phyloP scores from a whole-genome alignment of 2,797 vertebrate species.

The Lithobates sylvaticus region DNA sequence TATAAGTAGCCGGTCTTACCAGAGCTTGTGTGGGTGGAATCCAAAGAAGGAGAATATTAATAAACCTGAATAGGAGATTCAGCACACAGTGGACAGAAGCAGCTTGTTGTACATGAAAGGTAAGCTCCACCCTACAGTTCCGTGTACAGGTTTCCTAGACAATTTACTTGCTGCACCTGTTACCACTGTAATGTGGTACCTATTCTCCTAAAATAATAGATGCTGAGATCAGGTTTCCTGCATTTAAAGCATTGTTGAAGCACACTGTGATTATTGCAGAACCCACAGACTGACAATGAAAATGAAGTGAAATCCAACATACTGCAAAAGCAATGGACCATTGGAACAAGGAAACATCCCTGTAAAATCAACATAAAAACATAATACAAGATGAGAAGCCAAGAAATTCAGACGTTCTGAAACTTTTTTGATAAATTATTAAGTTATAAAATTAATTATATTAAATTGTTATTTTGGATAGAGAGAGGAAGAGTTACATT shows the following conservation, averaged over 20 bases:
- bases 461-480: no score
- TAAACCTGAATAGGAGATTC: background rate
- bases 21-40: background rate
- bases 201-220: slow-evolving; percentile 13
- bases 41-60: background rate
- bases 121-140: background rate
- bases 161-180: slow-evolving; percentile 19
- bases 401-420: no score
- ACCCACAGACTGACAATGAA: background rate
- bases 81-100: background rate
- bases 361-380: no score
- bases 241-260: no score
- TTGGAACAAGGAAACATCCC: no score
- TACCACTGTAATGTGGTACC: background rate
- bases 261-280: background rate
- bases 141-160: slow-evolving; percentile 23
- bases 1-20: background rate
- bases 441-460: no score
- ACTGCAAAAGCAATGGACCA: no score
- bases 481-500: no score
- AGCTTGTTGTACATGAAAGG: background rate
- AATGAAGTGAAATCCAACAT: no score
- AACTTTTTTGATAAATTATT: no score
- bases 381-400: no score
- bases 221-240: background rate